Conservation (phyloP, 1,140 invertebrate genomes). For the Atta colombica region DNA sequence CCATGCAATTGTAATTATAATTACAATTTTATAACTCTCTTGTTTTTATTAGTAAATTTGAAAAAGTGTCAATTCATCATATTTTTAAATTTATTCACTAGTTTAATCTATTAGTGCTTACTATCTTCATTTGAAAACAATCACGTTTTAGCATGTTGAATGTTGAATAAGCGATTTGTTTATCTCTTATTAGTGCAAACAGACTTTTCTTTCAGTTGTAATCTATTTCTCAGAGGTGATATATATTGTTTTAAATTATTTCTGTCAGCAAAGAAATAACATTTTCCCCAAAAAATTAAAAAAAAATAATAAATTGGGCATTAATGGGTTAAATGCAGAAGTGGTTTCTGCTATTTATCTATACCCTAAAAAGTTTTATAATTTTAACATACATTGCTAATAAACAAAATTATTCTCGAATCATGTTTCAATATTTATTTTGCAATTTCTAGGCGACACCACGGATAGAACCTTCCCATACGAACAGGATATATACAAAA, state of each 20-base stretch:
- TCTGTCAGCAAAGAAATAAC: no score
- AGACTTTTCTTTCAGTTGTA: no score
- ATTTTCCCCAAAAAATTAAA: no score
- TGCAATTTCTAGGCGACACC: not conserved
- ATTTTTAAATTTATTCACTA: not conserved
- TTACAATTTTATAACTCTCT: not conserved
- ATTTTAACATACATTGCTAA: not conserved
- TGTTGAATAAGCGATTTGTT: no score
- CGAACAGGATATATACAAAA: conserved; percentile 3
- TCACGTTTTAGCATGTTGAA: no score
- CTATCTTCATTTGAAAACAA: no score
- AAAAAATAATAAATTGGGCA: no score
- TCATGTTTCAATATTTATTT: not conserved
- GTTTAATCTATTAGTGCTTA: not conserved
- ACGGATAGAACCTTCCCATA: not conserved
- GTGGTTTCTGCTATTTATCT: not conserved
- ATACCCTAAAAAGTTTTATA: not conserved
- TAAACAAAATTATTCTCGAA: not conserved
- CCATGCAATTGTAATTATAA: not conserved
- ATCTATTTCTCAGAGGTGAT: no score
- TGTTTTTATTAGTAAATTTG: not conserved
- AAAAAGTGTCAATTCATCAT: not conserved
- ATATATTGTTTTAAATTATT: no score
- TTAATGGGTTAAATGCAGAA: no score
- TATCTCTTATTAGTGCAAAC: no score